A percentile compares a stretch with the other conserved stretches of the same genome.
These are phyloP conservation scores for Andrena minutula DNA, from an alignment of 2,888 invertebrate genomes.

Conservation along the genomic window DNA sequence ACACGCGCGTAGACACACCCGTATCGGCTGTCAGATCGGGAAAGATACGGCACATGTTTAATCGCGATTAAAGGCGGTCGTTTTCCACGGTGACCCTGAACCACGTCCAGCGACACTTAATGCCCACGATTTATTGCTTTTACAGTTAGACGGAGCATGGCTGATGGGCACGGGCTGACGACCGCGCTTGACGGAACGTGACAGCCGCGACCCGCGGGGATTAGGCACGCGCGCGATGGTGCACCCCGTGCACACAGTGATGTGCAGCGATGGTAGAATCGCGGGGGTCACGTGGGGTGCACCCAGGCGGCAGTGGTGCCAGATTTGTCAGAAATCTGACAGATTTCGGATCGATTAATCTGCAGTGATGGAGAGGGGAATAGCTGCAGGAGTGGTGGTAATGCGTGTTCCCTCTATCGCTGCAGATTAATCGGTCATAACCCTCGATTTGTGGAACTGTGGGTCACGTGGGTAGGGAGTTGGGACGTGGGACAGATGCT, in stretches of 20 bases:
- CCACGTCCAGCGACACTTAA: slow-evolving; percentile 22
- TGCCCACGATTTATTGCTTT: slow-evolving; percentile 38
- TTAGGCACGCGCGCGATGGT: slow-evolving; percentile 61
- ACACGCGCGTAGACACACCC: slow-evolving; percentile 68
- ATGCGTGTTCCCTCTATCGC: too few relatives aligned
- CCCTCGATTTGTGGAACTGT: too few relatives aligned
- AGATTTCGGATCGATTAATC: too few relatives aligned
- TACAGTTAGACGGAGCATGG: slow-evolving; percentile 54
- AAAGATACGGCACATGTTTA: slow-evolving; percentile 62
- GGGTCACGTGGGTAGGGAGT: too few relatives aligned
- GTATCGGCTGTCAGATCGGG: slow-evolving; percentile 53
- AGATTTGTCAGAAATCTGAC: too few relatives aligned
- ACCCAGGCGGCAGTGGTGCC: too few relatives aligned
- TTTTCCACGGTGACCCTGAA: slow-evolving; percentile 13
- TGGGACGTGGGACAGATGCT: too few relatives aligned
- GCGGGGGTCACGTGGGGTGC: too few relatives aligned
- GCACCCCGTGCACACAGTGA: background rate
- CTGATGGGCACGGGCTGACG: slow-evolving; percentile 56
- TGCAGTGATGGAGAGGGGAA: too few relatives aligned
- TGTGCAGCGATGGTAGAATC: too few relatives aligned
- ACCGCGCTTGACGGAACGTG: slow-evolving; percentile 65
- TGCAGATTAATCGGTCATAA: too few relatives aligned
- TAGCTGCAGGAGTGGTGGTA: too few relatives aligned
- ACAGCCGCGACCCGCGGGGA: slow-evolving; percentile 44
- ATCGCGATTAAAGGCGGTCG: slow-evolving; percentile 32